Percentiles rank a stretch among this genome's conserved stretches.
These are phyloP conservation scores for Andrena trimmerana DNA, from an alignment of 2,888 invertebrate genomes.

Conservation along the genomic window DNA sequence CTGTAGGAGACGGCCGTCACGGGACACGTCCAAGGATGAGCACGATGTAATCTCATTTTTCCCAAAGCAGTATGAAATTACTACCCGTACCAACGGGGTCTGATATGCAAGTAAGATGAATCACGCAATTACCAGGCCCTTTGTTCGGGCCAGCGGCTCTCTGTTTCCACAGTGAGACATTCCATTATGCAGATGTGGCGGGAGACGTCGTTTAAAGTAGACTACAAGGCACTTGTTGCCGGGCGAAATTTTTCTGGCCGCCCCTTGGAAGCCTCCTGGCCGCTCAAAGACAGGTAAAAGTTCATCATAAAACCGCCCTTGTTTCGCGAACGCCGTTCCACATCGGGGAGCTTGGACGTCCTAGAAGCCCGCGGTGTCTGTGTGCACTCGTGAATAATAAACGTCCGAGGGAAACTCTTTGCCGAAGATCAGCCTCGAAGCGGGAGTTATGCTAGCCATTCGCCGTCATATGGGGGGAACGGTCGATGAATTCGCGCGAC, in stretches of 20 bases:
- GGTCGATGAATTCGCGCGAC: neutral
- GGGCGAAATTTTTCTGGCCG: slow-evolving; percentile 46
- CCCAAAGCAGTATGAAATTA: slow-evolving; percentile 25
- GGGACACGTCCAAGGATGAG: neutral
- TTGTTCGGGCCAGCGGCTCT: slow-evolving; percentile 29
- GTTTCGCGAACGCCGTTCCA: neutral
- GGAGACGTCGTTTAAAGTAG: slow-evolving; percentile 42
- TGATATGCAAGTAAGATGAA: slow-evolving; percentile 60
- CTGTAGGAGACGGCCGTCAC: slow-evolving; percentile 8
- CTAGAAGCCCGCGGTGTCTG: neutral
- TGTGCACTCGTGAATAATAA: slow-evolving; percentile 8
- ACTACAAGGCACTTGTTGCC: slow-evolving; percentile 60
- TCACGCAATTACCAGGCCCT: slow-evolving; percentile 51
- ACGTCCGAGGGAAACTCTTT: neutral
- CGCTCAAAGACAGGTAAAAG: slow-evolving; percentile 4
- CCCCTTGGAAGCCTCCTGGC: slow-evolving; percentile 14
- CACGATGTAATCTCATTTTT: slow-evolving; percentile 14
- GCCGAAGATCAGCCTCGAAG: slow-evolving; percentile 1
- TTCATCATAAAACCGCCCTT: neutral
- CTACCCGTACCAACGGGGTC: slow-evolving; percentile 14
- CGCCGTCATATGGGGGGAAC: neutral
- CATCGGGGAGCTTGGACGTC: neutral
- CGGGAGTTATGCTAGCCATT: slow-evolving; percentile 5
- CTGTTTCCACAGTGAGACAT: slow-evolving; percentile 48
- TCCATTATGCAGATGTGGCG: slow-evolving; percentile 58